phyloP scores from a whole-genome alignment of 1,140 invertebrate species.

The Argopecten irradians region DNA sequence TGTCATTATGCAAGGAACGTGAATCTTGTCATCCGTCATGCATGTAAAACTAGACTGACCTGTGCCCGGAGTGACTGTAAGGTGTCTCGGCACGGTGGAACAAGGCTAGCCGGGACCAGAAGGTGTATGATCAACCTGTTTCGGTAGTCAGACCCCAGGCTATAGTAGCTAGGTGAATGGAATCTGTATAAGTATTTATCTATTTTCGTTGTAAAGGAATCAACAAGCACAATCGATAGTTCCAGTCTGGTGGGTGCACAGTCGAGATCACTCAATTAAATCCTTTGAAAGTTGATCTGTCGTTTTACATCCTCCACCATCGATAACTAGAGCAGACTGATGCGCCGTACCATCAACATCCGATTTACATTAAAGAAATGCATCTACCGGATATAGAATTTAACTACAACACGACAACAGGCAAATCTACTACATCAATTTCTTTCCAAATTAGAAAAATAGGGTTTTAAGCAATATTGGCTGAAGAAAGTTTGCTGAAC shows the following conservation, averaged over 20 bases:
- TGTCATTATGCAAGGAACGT: constrained; percentile 12
- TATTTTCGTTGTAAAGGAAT: neutral
- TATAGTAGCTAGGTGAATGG: neutral
- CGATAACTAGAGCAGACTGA: neutral
- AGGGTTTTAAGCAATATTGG: too few relatives aligned
- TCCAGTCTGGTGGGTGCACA: neutral
- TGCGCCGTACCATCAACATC: too few relatives aligned
- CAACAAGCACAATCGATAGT: neutral
- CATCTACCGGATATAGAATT: too few relatives aligned
- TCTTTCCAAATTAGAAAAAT: too few relatives aligned
- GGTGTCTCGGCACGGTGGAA: neutral
- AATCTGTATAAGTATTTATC: neutral
- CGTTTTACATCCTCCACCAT: neutral
- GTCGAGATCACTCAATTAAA: neutral
- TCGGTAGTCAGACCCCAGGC: neutral
- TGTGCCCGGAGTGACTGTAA: neutral
- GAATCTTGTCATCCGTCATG: neutral
- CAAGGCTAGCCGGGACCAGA: neutral
- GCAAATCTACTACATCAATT: too few relatives aligned
- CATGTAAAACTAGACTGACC: neutral
- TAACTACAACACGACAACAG: too few relatives aligned
- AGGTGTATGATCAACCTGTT: neutral
- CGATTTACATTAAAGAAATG: too few relatives aligned
- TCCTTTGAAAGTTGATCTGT: neutral
- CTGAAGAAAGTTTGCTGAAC: too few relatives aligned